Conservation (phyloP, 2,797 vertebrate genomes). For the Leptodactylus fallax region DNA sequence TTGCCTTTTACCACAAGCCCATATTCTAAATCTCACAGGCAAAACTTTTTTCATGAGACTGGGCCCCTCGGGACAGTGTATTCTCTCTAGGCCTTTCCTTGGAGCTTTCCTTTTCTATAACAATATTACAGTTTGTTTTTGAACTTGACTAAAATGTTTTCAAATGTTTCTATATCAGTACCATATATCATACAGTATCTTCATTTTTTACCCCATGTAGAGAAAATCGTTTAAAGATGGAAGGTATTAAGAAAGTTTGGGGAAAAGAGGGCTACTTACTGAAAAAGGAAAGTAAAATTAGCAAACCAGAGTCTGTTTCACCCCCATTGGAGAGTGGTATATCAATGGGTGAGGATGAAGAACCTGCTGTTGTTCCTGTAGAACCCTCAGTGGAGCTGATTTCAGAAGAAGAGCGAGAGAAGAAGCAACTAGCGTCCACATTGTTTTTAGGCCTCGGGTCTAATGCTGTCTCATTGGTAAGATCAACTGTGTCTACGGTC, state of each 20-base stretch:
- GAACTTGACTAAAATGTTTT: no score
- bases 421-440: conserved; percentile 86
- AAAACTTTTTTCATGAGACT: no score
- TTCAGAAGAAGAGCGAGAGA: conserved; percentile 81
- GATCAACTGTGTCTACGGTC: background rate
- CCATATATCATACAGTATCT: background rate
- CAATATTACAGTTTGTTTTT: background rate
- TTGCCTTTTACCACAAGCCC: no score
- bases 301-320: conserved; percentile 69
- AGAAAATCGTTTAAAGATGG: conserved; percentile 83
- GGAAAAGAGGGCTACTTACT: conserved; percentile 92
- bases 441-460: conserved; percentile 89
- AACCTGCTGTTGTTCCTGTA: conserved; percentile 49
- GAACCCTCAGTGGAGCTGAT: conserved; percentile 62
- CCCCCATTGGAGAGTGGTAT: conserved; percentile 69
- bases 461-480: conserved; percentile 84
- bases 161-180: no score
- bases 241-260: conserved; percentile 91
- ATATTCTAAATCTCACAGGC: no score
- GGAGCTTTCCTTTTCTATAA: background rate
- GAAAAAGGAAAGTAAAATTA: conserved; percentile 78
- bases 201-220: conserved; percentile 68
- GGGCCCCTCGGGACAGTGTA: no score
- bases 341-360: conserved; percentile 66
- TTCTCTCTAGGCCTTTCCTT: no score